Conservation (phyloP, 1,140 invertebrate genomes). For the Calliopsis andreniformis region DNA sequence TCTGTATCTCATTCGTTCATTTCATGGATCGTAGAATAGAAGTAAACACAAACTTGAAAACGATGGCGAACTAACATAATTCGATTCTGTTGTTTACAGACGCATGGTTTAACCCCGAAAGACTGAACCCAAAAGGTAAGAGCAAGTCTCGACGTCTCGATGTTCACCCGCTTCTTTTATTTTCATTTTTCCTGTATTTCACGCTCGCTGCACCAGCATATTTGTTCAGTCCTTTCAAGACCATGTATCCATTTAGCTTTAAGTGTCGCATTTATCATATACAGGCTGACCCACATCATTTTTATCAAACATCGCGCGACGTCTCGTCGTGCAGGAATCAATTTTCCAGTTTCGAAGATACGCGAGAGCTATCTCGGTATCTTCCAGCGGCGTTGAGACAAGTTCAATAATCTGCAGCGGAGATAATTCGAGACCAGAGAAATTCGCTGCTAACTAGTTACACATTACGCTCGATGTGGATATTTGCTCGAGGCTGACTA, state of each 20-base stretch:
- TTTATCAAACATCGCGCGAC: background rate
- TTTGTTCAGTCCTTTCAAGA: too few species aligned
- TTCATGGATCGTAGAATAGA: constrained; percentile 27
- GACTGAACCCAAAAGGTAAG: constrained; percentile 94
- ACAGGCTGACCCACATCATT: background rate
- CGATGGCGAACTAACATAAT: constrained; percentile 60
- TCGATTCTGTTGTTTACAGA: constrained; percentile 87
- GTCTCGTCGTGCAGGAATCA: too few species aligned
- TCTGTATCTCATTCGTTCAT: background rate
- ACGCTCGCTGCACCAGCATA: too few species aligned
- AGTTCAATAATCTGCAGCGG: background rate
- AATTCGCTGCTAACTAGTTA: too few species aligned
- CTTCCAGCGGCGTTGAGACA: background rate
- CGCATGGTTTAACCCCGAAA: constrained; percentile 94
- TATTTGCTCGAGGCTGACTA: too few species aligned
- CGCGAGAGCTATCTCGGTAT: background rate
- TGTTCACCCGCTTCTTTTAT: background rate
- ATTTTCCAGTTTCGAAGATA: background rate
- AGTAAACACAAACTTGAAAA: background rate
- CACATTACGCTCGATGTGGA: too few species aligned
- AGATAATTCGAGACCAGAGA: background rate
- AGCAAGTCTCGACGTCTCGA: constrained; percentile 22
- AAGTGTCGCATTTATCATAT: background rate
- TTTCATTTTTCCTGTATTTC: background rate
- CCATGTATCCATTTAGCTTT: background rate